phyloP scores from a whole-genome alignment of 2,888 invertebrate species.

The Lasioglossum figueresi region DNA sequence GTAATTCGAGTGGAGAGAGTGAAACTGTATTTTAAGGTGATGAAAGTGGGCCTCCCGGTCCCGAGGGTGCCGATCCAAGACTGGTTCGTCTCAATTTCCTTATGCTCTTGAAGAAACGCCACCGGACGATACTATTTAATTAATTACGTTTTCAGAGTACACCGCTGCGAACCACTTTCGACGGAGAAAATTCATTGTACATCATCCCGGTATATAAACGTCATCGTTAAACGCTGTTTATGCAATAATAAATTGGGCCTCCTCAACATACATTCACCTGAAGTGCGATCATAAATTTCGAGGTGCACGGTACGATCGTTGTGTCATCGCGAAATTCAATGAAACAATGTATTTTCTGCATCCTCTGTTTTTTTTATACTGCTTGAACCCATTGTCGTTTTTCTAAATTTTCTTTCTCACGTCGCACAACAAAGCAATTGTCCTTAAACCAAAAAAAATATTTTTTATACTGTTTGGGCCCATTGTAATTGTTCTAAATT shows the following conservation, averaged over 20 bases:
- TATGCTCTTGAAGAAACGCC: neutral
- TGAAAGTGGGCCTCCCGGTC: conserved; percentile 14
- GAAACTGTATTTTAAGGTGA: conserved; percentile 44
- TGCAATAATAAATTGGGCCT: neutral
- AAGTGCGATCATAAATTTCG: neutral
- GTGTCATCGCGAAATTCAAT: neutral
- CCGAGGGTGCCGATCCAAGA: conserved; percentile 33
- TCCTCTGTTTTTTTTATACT: too few relatives aligned
- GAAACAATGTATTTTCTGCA: too few relatives aligned
- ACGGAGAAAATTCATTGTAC: neutral
- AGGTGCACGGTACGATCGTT: neutral
- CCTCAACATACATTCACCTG: neutral
- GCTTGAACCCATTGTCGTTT: too few relatives aligned
- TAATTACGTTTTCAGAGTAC: conserved; percentile 9
- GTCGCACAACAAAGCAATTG: too few relatives aligned
- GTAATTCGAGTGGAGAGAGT: conserved; percentile 52
- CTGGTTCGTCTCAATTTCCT: neutral
- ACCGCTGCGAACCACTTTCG: neutral
- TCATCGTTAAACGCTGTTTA: conserved; percentile 5
- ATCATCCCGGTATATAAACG: neutral
- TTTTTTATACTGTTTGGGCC: too few relatives aligned
- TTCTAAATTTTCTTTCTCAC: too few relatives aligned
- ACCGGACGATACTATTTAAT: neutral
- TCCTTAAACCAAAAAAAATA: too few relatives aligned
- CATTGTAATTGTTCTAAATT: too few relatives aligned